Percentiles rank a stretch among this genome's conserved stretches.
Evolutionary conservation across 2,888 invertebrate species (phyloP).

Genomic region (Ceraclea dissimilis): DNA sequence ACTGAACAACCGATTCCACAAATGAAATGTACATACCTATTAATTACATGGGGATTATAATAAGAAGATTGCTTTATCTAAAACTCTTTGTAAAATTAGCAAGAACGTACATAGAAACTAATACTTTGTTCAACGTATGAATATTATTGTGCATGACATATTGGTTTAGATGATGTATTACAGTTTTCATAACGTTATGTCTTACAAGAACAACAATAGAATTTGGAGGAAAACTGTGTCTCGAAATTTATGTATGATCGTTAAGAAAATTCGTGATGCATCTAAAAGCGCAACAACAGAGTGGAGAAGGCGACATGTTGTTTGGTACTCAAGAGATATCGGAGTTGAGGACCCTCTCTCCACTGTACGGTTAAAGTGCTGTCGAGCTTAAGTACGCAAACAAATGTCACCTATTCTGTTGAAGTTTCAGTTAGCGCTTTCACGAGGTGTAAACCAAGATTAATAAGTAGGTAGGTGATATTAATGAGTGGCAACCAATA

Average conservation of each 20-base stretch:
- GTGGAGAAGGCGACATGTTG: neutral
- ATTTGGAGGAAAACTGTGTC: neutral
- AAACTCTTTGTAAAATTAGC: no score
- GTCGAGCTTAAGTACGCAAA: conserved; percentile 6
- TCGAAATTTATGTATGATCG: neutral
- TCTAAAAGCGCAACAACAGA: neutral
- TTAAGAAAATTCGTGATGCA: conserved; percentile 1
- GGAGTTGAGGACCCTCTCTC: conserved; percentile 2
- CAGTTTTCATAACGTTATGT: no score
- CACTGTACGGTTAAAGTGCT: neutral
- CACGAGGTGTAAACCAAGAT: neutral
- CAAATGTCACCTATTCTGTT: conserved; percentile 5
- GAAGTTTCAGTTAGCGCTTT: neutral
- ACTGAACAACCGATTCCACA: no score
- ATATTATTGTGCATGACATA: no score
- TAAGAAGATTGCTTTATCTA: no score
- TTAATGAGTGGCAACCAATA: neutral
- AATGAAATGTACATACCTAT: no score
- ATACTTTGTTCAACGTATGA: no score
- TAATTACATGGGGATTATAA: no score
- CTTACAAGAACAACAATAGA: neutral
- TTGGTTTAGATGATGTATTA: no score
- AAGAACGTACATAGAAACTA: no score
- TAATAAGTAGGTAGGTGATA: neutral
- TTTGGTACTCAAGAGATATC: conserved; percentile 17